Percentiles rank a stretch among this genome's conserved stretches.
phyloP scores from a whole-genome alignment of 2,888 invertebrate species.

The Drosophila picticornis region DNA sequence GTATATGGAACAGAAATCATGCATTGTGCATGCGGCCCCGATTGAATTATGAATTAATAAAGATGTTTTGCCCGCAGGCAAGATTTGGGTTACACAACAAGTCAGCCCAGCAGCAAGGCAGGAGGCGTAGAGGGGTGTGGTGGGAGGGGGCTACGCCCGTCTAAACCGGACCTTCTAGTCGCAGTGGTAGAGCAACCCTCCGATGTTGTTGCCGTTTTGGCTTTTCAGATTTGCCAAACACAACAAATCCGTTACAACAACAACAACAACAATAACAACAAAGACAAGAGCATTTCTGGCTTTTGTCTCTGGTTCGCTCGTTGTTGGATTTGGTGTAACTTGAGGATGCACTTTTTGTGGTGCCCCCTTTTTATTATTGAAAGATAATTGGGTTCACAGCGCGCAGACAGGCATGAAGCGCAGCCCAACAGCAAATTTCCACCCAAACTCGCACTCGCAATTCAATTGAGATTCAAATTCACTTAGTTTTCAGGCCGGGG shows the following conservation, averaged over 20 bases:
- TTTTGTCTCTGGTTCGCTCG: constrained; percentile 41
- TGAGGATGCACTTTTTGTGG: constrained; percentile 80
- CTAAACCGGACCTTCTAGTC: constrained; percentile 9
- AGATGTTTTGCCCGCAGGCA: constrained; percentile 85
- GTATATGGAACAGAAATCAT: constrained; percentile 35
- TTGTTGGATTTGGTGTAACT: constrained; percentile 71
- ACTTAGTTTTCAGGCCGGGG: constrained; percentile 50
- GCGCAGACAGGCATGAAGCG: constrained; percentile 79
- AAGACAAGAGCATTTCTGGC: constrained; percentile 40
- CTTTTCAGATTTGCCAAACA: constrained; percentile 81
- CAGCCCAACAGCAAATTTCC: constrained; percentile 8
- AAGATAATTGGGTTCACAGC: constrained; percentile 83
- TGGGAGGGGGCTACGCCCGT: not conserved
- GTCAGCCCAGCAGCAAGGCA: constrained; percentile 9
- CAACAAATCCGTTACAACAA: constrained; percentile 73
- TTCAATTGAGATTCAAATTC: constrained; percentile 83
- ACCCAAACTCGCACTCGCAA: constrained; percentile 55
- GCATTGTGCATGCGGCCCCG: constrained; percentile 63
- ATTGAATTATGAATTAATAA: constrained; percentile 85
- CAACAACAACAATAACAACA: constrained; percentile 39
- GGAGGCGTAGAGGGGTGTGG: not conserved
- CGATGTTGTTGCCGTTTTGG: constrained; percentile 75
- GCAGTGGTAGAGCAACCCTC: constrained; percentile 43
- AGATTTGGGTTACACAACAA: constrained; percentile 83
- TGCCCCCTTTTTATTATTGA: constrained; percentile 80